Conservation (phyloP, 2,888 invertebrate genomes). For the Clistopyga incitator region DNA sequence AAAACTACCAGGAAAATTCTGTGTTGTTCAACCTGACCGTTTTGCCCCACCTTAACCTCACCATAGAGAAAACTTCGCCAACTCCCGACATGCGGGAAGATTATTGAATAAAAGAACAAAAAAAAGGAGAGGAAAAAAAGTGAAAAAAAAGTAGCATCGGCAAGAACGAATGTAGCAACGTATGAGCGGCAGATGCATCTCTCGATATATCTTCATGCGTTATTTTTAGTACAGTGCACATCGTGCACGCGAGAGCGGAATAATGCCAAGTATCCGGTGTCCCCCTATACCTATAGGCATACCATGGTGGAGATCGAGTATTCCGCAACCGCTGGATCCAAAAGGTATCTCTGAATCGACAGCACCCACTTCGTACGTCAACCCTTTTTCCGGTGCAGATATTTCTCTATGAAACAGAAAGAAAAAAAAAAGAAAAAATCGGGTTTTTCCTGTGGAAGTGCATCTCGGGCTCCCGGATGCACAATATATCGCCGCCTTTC, state of each 20-base stretch:
- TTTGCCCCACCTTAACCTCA: no score
- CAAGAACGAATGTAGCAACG: slow-evolving; percentile 57
- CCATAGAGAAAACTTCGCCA: slow-evolving; percentile 32
- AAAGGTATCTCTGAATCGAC: not conserved
- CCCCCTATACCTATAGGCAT: slow-evolving; percentile 32
- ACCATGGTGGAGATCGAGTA: slow-evolving; percentile 8
- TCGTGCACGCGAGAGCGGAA: slow-evolving; percentile 63
- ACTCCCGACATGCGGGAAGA: slow-evolving; percentile 57
- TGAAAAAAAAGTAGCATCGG: not conserved
- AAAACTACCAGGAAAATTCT: no score
- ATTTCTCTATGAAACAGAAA: no score
- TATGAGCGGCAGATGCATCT: slow-evolving; percentile 60
- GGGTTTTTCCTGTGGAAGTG: slow-evolving; percentile 69
- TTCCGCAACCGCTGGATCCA: slow-evolving; percentile 3
- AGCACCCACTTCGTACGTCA: slow-evolving; percentile 20
- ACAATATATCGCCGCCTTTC: slow-evolving; percentile 34
- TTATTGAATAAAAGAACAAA: slow-evolving; percentile 43
- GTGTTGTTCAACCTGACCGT: no score
- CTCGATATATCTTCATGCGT: slow-evolving; percentile 46
- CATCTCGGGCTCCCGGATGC: slow-evolving; percentile 39
- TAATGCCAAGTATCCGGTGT: slow-evolving; percentile 61
- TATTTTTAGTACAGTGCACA: slow-evolving; percentile 24
- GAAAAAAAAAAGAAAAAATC: slow-evolving; percentile 53
- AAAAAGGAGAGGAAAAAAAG: slow-evolving; percentile 42
- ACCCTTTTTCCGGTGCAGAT: slow-evolving; percentile 50